phyloP scores from a whole-genome alignment of 2,113 vertebrate species.

The Laticauda colubrina region DNA sequence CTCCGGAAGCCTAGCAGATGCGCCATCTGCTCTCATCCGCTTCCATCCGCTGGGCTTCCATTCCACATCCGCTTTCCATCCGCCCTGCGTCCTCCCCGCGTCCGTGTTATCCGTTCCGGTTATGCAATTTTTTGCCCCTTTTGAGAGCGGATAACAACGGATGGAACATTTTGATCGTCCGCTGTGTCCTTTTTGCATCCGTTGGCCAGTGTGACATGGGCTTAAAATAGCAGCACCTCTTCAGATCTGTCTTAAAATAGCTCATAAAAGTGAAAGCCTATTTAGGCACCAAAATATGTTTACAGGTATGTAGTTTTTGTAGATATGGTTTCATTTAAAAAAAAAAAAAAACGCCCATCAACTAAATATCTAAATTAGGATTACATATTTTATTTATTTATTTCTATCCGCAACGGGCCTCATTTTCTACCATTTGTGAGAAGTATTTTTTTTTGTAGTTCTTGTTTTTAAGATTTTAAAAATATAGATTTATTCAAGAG shows the following conservation, averaged over 20 bases:
- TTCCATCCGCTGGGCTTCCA: no score
- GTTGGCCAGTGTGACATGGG: no score
- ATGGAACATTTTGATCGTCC: no score
- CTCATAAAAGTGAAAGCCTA: neutral
- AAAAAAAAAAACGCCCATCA: conserved; percentile 22
- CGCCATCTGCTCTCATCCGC: no score
- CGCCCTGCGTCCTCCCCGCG: no score
- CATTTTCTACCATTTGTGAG: conserved; percentile 35
- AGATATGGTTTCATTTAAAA: conserved; percentile 27
- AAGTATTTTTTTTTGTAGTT: neutral
- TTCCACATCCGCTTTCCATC: no score
- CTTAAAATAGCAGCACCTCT: neutral
- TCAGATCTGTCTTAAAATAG: neutral
- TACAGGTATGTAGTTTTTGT: neutral
- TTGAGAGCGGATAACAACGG: no score
- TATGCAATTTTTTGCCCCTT: no score
- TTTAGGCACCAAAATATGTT: neutral
- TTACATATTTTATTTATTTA: neutral
- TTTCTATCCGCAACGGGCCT: conserved; percentile 10
- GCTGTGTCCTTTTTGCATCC: no score
- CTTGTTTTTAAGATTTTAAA: conserved; percentile 32
- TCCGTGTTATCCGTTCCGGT: no score
- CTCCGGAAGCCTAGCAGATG: no score
- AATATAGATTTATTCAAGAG: conserved; percentile 49
- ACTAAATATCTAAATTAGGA: conserved; percentile 39